A percentile compares a stretch with the other conserved stretches of the same genome.
Evolutionary conservation across 2,888 invertebrate species (phyloP).

Genomic region (Athalia circularis): DNA sequence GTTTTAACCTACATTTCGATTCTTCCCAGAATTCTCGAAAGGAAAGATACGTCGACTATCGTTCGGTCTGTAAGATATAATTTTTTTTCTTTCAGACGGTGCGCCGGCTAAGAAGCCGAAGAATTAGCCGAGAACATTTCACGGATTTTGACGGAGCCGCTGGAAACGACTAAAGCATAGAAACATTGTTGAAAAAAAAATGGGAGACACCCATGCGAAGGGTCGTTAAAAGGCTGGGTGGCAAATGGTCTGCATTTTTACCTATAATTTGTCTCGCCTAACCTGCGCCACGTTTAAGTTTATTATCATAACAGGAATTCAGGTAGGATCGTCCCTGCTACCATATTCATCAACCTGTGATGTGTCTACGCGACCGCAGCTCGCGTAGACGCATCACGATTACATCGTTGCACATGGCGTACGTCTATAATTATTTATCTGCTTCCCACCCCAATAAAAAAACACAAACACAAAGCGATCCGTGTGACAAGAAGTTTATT

Average conservation of each 20-base stretch:
- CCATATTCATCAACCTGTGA: not conserved
- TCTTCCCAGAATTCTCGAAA: not conserved
- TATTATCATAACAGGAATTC: slow-evolving; percentile 40
- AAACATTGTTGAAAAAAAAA: too few relatives aligned
- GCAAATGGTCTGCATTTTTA: not conserved
- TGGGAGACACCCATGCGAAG: too few relatives aligned
- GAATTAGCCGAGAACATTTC: not conserved
- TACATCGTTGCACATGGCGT: too few relatives aligned
- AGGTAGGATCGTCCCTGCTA: slow-evolving; percentile 9
- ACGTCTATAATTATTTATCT: too few relatives aligned
- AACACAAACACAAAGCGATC: too few relatives aligned
- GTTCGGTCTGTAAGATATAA: not conserved
- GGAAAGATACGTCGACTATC: not conserved
- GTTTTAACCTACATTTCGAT: too few relatives aligned
- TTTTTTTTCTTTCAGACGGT: not conserved
- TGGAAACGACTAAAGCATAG: not conserved
- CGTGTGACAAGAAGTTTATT: not conserved
- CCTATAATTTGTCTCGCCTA: slow-evolving; percentile 24
- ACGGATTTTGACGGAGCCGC: not conserved
- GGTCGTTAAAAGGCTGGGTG: too few relatives aligned
- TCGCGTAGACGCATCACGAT: too few relatives aligned
- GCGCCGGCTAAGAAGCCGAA: not conserved
- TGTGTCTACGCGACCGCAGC: too few relatives aligned
- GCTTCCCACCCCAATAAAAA: too few relatives aligned
- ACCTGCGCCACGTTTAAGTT: not conserved